Percentiles rank a stretch among this genome's conserved stretches.
Conservation (phyloP, 2,888 invertebrate species). For the Choristoneura rosaceana region DNA sequence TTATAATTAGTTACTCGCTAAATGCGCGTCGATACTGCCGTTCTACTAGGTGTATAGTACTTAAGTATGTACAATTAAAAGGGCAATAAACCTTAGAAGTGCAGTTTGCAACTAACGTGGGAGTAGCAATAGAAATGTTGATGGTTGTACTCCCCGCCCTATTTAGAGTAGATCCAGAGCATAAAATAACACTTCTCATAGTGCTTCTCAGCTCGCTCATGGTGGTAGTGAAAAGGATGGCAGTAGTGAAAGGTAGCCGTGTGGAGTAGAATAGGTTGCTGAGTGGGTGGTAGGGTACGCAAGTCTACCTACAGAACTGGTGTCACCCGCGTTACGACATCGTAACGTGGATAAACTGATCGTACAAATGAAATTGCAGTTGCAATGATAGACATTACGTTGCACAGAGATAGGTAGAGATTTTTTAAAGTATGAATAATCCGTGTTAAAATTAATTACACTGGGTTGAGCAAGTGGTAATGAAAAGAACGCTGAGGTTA, state of each 20-base stretch:
- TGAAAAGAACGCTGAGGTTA: background rate
- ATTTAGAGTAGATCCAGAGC: slow-evolving; percentile 20
- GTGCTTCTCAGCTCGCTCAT: slow-evolving; percentile 21
- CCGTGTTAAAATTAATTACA: no score
- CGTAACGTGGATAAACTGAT: slow-evolving; percentile 53
- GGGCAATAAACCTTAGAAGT: slow-evolving; percentile 70
- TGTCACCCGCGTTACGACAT: slow-evolving; percentile 72
- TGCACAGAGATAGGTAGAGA: background rate
- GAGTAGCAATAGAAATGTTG: slow-evolving; percentile 69
- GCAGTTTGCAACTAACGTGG: slow-evolving; percentile 67
- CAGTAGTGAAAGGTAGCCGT: slow-evolving; percentile 43
- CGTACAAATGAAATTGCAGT: slow-evolving; percentile 21
- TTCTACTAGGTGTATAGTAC: slow-evolving; percentile 46
- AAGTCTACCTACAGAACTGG: slow-evolving; percentile 62
- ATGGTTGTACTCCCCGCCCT: slow-evolving; percentile 64
- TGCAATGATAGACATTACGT: background rate
- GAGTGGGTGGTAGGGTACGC: slow-evolving; percentile 69
- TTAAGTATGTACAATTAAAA: slow-evolving; percentile 58
- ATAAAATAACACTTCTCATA: slow-evolving; percentile 6
- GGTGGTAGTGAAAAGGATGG: slow-evolving; percentile 34
- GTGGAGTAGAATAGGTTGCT: slow-evolving; percentile 48
- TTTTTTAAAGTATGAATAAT: no score
- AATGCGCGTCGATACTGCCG: slow-evolving; percentile 12
- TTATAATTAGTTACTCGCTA: background rate
- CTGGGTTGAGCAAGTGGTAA: background rate